phyloP scores from a whole-genome alignment of 2,888 invertebrate genomes.

The Celastrina argiolus region DNA sequence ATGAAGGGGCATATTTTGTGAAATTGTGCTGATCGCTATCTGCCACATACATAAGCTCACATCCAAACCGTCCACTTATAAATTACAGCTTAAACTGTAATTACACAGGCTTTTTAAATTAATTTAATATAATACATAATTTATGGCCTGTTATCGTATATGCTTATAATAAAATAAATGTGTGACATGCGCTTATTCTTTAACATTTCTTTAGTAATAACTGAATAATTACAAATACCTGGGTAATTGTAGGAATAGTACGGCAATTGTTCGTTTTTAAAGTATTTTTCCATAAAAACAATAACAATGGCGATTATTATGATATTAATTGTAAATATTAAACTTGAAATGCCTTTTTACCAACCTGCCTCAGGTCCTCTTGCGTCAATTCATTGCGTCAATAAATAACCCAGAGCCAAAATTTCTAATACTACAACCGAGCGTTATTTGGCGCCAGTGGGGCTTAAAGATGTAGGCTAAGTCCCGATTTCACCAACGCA shows the following conservation, averaged over 20 bases:
- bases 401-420: too few species aligned
- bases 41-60: constrained; percentile 52
- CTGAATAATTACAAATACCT: constrained; percentile 14
- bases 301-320: background rate
- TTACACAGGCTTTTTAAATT: constrained; percentile 40
- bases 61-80: constrained; percentile 43
- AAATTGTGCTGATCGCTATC: constrained; percentile 66
- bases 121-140: constrained; percentile 33
- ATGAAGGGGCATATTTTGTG: constrained; percentile 62
- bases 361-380: too few species aligned
- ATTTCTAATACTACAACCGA: too few species aligned
- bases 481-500: too few species aligned
- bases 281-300: constrained; percentile 15
- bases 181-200: background rate
- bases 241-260: constrained; percentile 4
- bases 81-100: constrained; percentile 43
- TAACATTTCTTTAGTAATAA: background rate
- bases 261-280: constrained; percentile 1
- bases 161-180: constrained; percentile 3
- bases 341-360: too few species aligned
- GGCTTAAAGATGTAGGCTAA: too few species aligned
- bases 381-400: too few species aligned
- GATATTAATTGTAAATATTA: background rate
- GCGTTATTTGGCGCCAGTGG: too few species aligned
- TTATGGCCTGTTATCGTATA: constrained; percentile 20